Base-by-base conservation (phyloP, 2,797 vertebrate genomes). In the Uromys caudimaculatus region DNA sequence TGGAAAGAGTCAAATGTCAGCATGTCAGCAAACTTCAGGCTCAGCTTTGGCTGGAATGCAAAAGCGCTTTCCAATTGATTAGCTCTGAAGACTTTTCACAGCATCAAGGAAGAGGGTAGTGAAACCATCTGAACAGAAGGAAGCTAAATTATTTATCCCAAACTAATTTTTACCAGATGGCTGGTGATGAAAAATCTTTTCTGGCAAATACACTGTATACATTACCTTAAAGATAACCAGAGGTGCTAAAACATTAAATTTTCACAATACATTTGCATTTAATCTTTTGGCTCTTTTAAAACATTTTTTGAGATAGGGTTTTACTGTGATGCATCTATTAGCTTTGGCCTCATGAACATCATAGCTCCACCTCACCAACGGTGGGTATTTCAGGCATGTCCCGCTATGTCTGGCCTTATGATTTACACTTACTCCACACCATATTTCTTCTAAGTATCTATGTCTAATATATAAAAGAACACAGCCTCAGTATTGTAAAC, bases 121-220 rank as follows among this genome's bases (percentile, higher is more conserved):
- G 86, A 94, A 96, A 97, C 50, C 86, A 96, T 97, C 60, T 84
- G 96, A 97, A 95, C 90, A 97, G 97, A 97, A 97, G 84, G 96
- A 91, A 96, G 71, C 88, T 95, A 97, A 97, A 97, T 97, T 95
- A 98, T 96, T 97, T 96, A 96, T 94, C 77, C 88, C 96, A 88
- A 78, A 93, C 86, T 97, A 97, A 97, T 97, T 97, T 97, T 93
- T 95, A 96, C 60, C 96, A 98, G 92, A 96, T 94, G 95, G 92
- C 86, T 97, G 73, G 67, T 83, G 91, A 96, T 86, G 81, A 96
- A 96, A 96, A 97, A 92, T 94, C 95, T 94, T 95, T 71, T 91
- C 35, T 38, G 54, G 84, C 19, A 91, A 97, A 86, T 89, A 17
- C 35, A 44, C 44, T 75, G 38, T 95, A 81, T 89, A 81, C 50